phyloP scores from a whole-genome alignment of 2,888 invertebrate genomes.

The Eremobia ochroleuca region DNA sequence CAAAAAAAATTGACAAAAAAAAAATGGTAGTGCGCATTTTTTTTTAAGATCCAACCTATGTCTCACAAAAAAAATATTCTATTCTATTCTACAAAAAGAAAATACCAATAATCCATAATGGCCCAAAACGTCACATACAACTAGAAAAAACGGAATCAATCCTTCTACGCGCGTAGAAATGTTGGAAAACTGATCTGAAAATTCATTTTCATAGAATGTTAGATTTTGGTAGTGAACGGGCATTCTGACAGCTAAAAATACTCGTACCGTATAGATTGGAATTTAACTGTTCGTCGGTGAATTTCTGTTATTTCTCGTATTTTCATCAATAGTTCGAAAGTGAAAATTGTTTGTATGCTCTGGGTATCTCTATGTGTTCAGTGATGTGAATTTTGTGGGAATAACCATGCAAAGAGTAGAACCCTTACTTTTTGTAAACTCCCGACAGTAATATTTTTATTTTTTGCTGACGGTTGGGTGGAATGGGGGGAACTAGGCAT shows the following conservation, averaged over 20 bases:
- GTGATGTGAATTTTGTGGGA: conserved; percentile 2
- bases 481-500: neutral
- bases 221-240: conserved; percentile 18
- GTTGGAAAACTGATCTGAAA: conserved; percentile 10
- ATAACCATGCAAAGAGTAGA: neutral
- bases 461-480: fast-evolving
- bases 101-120: neutral
- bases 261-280: conserved; percentile 23
- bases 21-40: no score
- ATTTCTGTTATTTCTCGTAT: conserved; percentile 24
- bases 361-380: neutral
- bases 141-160: no score
- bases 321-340: conserved; percentile 23
- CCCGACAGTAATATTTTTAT: neutral
- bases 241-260: conserved; percentile 1
- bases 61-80: no score
- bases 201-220: conserved; percentile 26
- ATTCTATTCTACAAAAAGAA: neutral
- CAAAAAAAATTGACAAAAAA: no score
- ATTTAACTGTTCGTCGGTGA: conserved; percentile 14
- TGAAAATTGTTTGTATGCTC: conserved; percentile 1
- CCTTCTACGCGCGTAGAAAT: neutral
- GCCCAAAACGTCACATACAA: neutral
- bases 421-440: neutral
- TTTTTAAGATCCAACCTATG: no score